Percentiles rank a stretch among this genome's conserved stretches.
phyloP scores from a whole-genome alignment of 37 sponge, comb jelly and placozoan species.

The Tethya wilhelma region DNA sequence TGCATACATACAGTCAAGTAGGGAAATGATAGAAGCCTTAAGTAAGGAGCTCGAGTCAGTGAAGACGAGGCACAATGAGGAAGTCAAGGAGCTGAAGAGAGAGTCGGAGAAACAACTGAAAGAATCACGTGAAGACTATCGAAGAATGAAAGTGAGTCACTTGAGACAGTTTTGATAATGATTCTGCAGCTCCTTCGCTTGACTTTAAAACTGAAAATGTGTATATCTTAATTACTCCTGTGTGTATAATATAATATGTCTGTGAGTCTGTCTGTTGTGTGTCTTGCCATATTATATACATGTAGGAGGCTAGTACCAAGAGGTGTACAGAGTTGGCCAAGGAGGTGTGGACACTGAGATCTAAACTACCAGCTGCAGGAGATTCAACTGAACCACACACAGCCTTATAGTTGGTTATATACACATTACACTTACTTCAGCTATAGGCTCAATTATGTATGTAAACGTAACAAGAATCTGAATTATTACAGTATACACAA shows the following conservation, averaged over 20 bases:
- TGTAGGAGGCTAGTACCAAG: slow-evolving; percentile 43
- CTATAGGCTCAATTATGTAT: no score
- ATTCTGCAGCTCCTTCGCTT: background rate
- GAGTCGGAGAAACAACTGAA: slow-evolving; percentile 15
- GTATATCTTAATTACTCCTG: background rate
- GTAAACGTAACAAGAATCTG: no score
- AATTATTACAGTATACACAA: no score
- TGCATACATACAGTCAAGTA: slow-evolving; percentile 5
- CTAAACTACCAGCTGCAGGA: no score
- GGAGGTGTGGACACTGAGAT: slow-evolving; percentile 55
- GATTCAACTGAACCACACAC: no score
- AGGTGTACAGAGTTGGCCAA: slow-evolving; percentile 52
- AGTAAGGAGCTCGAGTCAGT: background rate
- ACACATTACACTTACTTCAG: no score
- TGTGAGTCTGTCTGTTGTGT: no score
- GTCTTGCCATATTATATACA: no score
- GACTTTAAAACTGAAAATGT: slow-evolving; percentile 7
- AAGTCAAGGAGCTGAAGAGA: background rate
- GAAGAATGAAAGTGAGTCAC: slow-evolving; percentile 34
- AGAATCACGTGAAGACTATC: slow-evolving; percentile 19
- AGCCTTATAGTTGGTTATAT: no score
- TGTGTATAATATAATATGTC: no score
- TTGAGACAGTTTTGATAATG: background rate
- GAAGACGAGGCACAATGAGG: background rate
- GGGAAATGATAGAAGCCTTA: slow-evolving; percentile 7